Percentiles rank a stretch among this genome's conserved stretches.
Conservation (phyloP, 2,888 invertebrate genomes). For the Marronus borbonicus region DNA sequence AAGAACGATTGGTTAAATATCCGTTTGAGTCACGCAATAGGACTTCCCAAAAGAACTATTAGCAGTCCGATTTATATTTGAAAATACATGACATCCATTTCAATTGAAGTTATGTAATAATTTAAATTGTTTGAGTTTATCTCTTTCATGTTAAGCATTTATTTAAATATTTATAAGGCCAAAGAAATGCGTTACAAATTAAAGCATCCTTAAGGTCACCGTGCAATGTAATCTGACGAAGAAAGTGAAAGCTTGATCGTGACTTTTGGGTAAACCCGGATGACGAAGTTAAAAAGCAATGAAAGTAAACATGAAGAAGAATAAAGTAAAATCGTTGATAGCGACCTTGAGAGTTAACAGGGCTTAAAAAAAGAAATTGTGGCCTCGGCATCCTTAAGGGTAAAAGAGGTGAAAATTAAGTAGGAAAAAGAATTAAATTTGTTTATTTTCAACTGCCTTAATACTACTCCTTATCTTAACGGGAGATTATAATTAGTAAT, state of each 20-base stretch:
- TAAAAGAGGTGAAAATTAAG: too few relatives aligned
- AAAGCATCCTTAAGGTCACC: not conserved
- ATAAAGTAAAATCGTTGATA: not conserved
- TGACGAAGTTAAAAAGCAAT: not conserved
- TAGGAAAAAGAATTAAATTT: not conserved
- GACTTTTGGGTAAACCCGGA: conserved; percentile 22
- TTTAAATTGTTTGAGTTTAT: too few relatives aligned
- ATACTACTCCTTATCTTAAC: too few relatives aligned
- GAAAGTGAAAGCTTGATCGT: conserved; percentile 38
- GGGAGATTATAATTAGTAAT: too few relatives aligned
- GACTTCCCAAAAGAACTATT: conserved; percentile 54
- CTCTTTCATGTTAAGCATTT: too few relatives aligned
- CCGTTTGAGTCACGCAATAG: conserved; percentile 58
- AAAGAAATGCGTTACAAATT: too few relatives aligned
- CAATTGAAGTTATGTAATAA: conserved; percentile 8
- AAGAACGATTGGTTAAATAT: conserved; percentile 52
- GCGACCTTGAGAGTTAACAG: not conserved
- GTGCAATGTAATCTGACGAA: not conserved
- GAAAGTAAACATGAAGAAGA: not conserved
- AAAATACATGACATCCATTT: not conserved
- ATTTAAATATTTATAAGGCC: not conserved
- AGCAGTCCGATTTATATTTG: not conserved
- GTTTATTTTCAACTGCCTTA: too few relatives aligned
- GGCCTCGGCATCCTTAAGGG: too few relatives aligned
- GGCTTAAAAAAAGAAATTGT: not conserved